Evolutionary conservation across 64 coral and sea anemone genomes (phyloP).

Genomic region (Actinia tenebrosa): DNA sequence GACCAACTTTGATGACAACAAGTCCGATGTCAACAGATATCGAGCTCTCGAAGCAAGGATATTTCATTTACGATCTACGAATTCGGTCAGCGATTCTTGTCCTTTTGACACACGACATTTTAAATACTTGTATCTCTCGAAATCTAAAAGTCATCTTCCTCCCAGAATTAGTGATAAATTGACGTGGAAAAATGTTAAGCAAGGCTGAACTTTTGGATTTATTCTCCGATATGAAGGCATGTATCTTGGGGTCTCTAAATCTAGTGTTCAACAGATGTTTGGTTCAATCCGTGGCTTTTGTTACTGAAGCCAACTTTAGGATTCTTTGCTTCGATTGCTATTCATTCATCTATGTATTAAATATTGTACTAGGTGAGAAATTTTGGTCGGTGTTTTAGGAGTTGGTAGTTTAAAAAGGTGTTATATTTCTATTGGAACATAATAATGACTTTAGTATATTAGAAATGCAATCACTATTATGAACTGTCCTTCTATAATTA

Average conservation of each 20-base stretch:
- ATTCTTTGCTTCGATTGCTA: neutral
- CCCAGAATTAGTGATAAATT: constrained; percentile 10
- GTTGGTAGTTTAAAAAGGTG: neutral
- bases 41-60: neutral
- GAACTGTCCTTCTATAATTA: constrained; percentile 12
- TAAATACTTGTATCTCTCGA: neutral
- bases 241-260: neutral
- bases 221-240: neutral
- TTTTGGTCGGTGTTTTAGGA: neutral
- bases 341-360: constrained; percentile 3
- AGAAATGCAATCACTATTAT: constrained; percentile 6
- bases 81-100: neutral
- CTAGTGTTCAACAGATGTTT: constrained; percentile 5
- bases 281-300: neutral
- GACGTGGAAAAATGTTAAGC: neutral
- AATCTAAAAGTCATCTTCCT: constrained; percentile 14
- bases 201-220: neutral
- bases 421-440: neutral
- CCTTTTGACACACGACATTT: constrained; percentile 6
- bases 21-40: constrained; percentile 25
- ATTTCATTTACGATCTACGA: neutral
- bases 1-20: constrained; percentile 19
- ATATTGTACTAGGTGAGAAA: neutral
- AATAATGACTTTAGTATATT: constrained; percentile 7
- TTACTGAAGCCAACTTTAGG: constrained; percentile 3